Conservation (phyloP, 2,888 invertebrate genomes). For the Philhelius pedissequus region DNA sequence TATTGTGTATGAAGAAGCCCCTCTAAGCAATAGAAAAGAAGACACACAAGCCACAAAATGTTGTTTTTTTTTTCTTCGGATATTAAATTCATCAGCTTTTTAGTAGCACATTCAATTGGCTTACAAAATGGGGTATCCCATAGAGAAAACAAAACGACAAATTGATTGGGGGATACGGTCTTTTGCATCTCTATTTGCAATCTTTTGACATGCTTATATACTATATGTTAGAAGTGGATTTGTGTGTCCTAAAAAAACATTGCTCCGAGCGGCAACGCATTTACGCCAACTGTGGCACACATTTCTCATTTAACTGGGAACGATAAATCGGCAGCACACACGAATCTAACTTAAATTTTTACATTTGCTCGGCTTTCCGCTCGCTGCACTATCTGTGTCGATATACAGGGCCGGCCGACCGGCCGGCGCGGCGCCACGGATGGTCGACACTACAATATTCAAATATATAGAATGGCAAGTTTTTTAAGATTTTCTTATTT, state of each 20-base stretch:
- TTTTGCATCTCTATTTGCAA: conserved; percentile 34
- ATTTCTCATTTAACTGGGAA: conserved; percentile 25
- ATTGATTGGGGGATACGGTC: conserved; percentile 44
- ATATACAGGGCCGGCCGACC: not conserved
- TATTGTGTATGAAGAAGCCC: not conserved
- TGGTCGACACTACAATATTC: too few relatives aligned
- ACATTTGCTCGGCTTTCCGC: conserved; percentile 5
- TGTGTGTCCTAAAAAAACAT: conserved; percentile 34
- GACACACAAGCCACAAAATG: not conserved
- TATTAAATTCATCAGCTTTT: not conserved
- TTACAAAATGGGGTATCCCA: conserved; percentile 5
- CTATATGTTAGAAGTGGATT: conserved; percentile 7
- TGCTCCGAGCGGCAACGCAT: conserved; percentile 9
- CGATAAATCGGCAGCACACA: conserved; percentile 34
- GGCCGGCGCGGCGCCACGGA: too few relatives aligned
- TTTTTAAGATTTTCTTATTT: not conserved
- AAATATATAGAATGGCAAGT: too few relatives aligned
- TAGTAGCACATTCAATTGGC: conserved; percentile 31
- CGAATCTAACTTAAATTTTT: conserved; percentile 41
- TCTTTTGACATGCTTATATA: not conserved
- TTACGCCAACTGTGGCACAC: conserved; percentile 8
- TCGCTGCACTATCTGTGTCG: not conserved
- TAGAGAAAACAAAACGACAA: conserved; percentile 18
- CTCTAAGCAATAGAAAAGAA: not conserved
- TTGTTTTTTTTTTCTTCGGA: not conserved